Evolutionary conservation across 2,888 invertebrate species (phyloP).

Genomic region (Osedax fenrisi): DNA sequence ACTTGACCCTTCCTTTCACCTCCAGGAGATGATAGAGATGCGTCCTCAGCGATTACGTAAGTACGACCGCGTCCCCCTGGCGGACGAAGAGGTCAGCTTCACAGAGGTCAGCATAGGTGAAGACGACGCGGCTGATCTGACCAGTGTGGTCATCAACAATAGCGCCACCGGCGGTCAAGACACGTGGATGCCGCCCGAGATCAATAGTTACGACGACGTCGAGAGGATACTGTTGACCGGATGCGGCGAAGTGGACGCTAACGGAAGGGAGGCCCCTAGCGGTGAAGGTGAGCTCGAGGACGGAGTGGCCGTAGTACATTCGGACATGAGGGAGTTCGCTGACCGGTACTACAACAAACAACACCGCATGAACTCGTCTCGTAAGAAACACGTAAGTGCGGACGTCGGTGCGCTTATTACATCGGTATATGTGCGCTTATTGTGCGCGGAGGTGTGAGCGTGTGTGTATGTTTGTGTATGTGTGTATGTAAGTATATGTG

Average conservation of each 20-base stretch:
- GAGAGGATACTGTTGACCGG: not conserved
- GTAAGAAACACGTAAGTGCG: no score
- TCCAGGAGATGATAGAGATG: not conserved
- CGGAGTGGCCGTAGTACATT: not conserved
- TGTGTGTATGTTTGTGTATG: no score
- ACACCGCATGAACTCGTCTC: no score
- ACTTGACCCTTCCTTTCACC: not conserved
- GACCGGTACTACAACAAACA: not conserved
- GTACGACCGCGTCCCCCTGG: not conserved
- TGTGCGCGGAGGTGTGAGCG: no score
- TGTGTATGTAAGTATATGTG: no score
- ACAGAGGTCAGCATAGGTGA: not conserved
- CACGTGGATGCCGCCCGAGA: not conserved
- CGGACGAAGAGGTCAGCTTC: not conserved
- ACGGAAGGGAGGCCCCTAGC: not conserved
- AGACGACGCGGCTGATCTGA: not conserved
- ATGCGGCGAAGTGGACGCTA: not conserved
- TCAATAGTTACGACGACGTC: not conserved
- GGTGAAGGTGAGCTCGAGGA: not conserved
- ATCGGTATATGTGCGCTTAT: no score
- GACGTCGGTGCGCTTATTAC: no score
- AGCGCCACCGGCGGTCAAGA: not conserved
- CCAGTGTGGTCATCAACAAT: not conserved
- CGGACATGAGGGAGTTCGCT: not conserved
- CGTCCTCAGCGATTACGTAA: not conserved